Conservation (phyloP, 2,888 invertebrate genomes). For the Diogma glabrata region DNA sequence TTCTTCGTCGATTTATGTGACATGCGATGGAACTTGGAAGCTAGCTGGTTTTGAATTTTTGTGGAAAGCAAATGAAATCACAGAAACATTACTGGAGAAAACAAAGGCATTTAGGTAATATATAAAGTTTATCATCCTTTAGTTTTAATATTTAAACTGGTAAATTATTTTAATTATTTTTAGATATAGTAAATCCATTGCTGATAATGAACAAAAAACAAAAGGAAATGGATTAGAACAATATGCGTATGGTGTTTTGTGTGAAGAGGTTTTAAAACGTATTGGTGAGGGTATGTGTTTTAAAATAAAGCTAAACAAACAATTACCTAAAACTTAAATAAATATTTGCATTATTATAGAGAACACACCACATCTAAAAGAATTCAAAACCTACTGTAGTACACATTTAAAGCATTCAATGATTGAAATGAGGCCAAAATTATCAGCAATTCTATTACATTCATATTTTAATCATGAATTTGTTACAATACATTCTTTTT, state of each 20-base stretch:
- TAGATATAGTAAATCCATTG: slow-evolving; percentile 60
- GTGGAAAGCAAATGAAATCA: slow-evolving; percentile 55
- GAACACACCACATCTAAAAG: slow-evolving; percentile 55
- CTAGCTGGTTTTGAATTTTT: slow-evolving; percentile 75
- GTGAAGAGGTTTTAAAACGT: slow-evolving; percentile 57
- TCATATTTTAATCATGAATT: slow-evolving; percentile 78
- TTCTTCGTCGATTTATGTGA: slow-evolving; percentile 66
- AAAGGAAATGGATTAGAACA: slow-evolving; percentile 54
- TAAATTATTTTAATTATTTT: no score
- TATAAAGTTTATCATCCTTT: no score
- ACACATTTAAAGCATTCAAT: slow-evolving; percentile 55
- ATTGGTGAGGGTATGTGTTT: slow-evolving; percentile 41
- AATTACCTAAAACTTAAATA: background rate
- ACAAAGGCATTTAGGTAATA: slow-evolving; percentile 51
- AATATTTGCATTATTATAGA: slow-evolving; percentile 3
- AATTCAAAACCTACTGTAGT: slow-evolving; percentile 59
- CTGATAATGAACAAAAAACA: slow-evolving; percentile 50
- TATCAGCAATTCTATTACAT: slow-evolving; percentile 55
- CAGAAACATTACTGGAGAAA: slow-evolving; percentile 51
- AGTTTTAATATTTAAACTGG: no score
- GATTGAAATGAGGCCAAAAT: slow-evolving; percentile 50
- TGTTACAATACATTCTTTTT: slow-evolving; percentile 68
- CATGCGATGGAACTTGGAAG: slow-evolving; percentile 77
- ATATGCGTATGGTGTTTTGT: slow-evolving; percentile 64
- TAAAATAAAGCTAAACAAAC: slow-evolving; percentile 12